These are phyloP conservation scores for Pseudochromis fuscus DNA, from an alignment of 2,797 vertebrate genomes.

Conservation along the genomic window DNA sequence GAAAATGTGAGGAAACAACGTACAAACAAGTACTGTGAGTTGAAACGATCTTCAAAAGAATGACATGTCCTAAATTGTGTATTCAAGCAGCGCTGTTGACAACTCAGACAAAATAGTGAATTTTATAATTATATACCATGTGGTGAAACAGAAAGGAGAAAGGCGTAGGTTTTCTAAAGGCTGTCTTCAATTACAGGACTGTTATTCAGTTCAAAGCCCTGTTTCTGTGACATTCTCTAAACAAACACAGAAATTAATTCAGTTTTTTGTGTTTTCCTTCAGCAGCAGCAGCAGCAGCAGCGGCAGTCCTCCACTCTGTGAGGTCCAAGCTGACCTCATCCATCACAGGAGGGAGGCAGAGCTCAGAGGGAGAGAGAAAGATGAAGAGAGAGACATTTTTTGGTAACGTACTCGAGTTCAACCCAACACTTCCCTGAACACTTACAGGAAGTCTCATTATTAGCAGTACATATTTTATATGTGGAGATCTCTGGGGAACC, in stretches of 20 bases:
- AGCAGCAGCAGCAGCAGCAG: slow-evolving; percentile 29
- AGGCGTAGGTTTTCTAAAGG: slow-evolving; percentile 4
- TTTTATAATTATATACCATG: slow-evolving; percentile 7
- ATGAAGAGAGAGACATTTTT: not conserved
- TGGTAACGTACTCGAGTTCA: slow-evolving; percentile 23
- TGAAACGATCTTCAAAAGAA: no score
- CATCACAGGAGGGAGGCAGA: slow-evolving; percentile 2
- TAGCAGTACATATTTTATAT: not conserved
- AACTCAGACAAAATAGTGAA: not conserved
- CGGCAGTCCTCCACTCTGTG: slow-evolving; percentile 39
- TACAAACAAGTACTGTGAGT: no score
- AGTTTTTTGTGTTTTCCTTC: slow-evolving; percentile 15
- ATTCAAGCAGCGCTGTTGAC: not conserved
- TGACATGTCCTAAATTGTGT: slow-evolving; percentile 7
- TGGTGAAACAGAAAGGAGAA: slow-evolving; percentile 11
- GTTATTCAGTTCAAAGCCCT: slow-evolving; percentile 24
- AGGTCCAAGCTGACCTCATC: slow-evolving; percentile 52
- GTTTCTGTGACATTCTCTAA: slow-evolving; percentile 6
- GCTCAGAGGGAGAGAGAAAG: not conserved
- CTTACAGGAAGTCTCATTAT: not conserved
- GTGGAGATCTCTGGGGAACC: slow-evolving; percentile 4
- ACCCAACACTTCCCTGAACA: slow-evolving; percentile 1
- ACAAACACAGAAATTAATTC: slow-evolving; percentile 13
- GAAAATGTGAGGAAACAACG: no score
- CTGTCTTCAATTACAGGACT: slow-evolving; percentile 37